Evolutionary conservation across 2,888 invertebrate species (phyloP).

Genomic region (Aphidius colemani): DNA sequence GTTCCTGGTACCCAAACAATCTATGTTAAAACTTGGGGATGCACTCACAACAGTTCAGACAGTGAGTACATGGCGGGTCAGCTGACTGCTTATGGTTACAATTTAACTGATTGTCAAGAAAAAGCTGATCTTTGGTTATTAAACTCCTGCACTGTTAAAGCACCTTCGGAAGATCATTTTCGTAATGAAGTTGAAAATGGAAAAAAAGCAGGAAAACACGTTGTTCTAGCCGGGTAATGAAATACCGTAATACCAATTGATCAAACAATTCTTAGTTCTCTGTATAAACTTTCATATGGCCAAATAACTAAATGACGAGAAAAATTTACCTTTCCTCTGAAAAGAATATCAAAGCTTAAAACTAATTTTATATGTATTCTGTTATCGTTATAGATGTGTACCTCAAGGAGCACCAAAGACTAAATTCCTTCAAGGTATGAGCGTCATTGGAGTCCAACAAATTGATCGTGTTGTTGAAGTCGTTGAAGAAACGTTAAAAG

Average conservation of each 20-base stretch:
- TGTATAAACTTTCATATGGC: not conserved
- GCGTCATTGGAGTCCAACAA: slow-evolving; percentile 97
- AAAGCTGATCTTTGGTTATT: slow-evolving; percentile 92
- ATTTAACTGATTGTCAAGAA: slow-evolving; percentile 77
- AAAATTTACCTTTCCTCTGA: too few species aligned
- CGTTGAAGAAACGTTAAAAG: slow-evolving; percentile 96
- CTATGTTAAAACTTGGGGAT: slow-evolving; percentile 92
- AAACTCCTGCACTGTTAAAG: slow-evolving; percentile 98
- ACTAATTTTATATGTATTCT: not conserved
- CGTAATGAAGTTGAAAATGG: slow-evolving; percentile 86
- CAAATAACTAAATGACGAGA: too few species aligned
- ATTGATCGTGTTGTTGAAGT: slow-evolving; percentile 97
- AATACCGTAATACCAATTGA: slow-evolving; percentile 19
- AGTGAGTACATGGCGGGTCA: slow-evolving; percentile 99
- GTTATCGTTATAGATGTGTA: slow-evolving; percentile 69
- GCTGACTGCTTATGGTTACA: slow-evolving; percentile 85
- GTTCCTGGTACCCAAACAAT: slow-evolving; percentile 69
- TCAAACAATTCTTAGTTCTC: not conserved
- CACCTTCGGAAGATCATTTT: slow-evolving; percentile 94
- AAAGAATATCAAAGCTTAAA: too few species aligned
- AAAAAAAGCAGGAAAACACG: slow-evolving; percentile 73
- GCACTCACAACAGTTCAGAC: slow-evolving; percentile 96
- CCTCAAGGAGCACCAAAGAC: slow-evolving; percentile 89
- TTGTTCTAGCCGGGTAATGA: slow-evolving; percentile 85
- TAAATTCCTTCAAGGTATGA: slow-evolving; percentile 74